phyloP scores from a whole-genome alignment of 2,797 vertebrate species.

The Urosaurus nigricauda region DNA sequence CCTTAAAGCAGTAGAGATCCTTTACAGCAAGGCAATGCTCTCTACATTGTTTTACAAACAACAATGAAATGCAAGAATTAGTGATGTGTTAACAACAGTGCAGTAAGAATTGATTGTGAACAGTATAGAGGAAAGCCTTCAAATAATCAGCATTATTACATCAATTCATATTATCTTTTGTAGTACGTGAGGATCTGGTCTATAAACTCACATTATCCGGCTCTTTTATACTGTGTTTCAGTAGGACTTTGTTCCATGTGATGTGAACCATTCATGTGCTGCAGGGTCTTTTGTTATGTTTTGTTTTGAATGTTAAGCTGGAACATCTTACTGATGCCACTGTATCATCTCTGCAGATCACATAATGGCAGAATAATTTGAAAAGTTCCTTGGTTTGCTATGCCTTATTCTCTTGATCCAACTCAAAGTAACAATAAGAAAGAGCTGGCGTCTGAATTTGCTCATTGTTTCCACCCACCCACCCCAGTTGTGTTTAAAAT shows the following conservation, averaged over 20 bases:
- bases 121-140: constrained; percentile 29
- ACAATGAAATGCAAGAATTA: constrained; percentile 70
- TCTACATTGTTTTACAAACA: constrained; percentile 80
- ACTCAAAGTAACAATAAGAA: not conserved
- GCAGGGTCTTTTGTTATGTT: not conserved
- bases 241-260: too few relatives aligned
- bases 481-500: not conserved
- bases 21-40: constrained; percentile 95
- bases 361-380: not conserved
- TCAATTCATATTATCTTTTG: not conserved
- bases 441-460: not conserved
- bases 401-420: not conserved
- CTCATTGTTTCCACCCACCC: not conserved
- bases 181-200: not conserved
- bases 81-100: constrained; percentile 33
- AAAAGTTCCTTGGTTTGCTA: not conserved
- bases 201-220: not conserved
- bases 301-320: not conserved
- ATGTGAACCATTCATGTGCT: not conserved
- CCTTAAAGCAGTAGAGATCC: constrained; percentile 95
- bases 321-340: not conserved
- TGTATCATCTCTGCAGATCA: not conserved
- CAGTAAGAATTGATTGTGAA: constrained; percentile 41
- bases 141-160: not conserved
- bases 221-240: not conserved